Percentiles rank a stretch among this genome's conserved stretches.
Evolutionary conservation across 1,140 invertebrate species (phyloP).

Genomic region (Thaumetopoea pityocampa): DNA sequence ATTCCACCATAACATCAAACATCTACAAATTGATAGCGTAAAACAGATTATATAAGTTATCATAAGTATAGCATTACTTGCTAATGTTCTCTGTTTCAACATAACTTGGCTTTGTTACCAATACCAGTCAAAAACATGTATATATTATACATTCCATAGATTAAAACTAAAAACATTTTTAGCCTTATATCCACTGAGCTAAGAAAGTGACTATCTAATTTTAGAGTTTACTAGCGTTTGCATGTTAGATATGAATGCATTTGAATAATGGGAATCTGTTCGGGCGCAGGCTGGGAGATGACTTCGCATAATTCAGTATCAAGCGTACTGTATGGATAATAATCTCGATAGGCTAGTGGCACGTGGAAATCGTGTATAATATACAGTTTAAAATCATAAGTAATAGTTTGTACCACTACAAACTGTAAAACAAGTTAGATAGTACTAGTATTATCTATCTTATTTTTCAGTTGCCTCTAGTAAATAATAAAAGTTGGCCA

Average conservation of each 20-base stretch:
- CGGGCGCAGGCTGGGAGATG: constrained; percentile 50
- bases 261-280: constrained; percentile 69
- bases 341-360: constrained; percentile 23
- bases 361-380: constrained; percentile 17
- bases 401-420: no score
- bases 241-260: constrained; percentile 40
- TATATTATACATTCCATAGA: constrained; percentile 5
- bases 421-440: no score
- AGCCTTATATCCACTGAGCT: constrained; percentile 5
- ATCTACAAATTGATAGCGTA: constrained; percentile 2
- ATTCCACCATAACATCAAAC: background rate
- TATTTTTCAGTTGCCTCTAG: no score
- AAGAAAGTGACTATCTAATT: constrained; percentile 1
- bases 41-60: constrained; percentile 23
- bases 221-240: constrained; percentile 5
- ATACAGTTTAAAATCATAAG: no score
- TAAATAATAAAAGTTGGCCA: no score
- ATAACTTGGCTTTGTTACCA: constrained; percentile 44
- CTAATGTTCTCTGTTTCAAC: constrained; percentile 41
- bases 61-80: constrained; percentile 35
- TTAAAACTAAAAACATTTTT: constrained; percentile 9
- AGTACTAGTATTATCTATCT: no score
- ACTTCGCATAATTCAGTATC: constrained; percentile 61
- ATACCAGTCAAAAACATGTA: constrained; percentile 28
- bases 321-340: constrained; percentile 35